phyloP scores from a whole-genome alignment of 1,140 invertebrate genomes.

The Lepidotrigona ventralis region DNA sequence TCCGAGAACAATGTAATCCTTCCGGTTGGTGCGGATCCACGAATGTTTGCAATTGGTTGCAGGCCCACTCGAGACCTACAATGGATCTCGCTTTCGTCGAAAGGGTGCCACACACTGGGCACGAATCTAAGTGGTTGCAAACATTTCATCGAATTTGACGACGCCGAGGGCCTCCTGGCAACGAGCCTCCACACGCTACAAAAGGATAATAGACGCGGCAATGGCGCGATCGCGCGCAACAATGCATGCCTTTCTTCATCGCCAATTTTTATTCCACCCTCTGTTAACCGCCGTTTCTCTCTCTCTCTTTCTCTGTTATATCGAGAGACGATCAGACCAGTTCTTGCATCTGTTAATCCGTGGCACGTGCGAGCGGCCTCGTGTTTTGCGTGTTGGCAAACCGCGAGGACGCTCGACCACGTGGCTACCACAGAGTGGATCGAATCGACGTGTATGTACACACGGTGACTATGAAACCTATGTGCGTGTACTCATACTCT shows the following conservation, averaged over 20 bases:
- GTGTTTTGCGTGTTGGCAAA: background rate
- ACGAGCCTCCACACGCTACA: background rate
- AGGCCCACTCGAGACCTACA: slow-evolving; percentile 1
- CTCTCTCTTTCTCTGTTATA: background rate
- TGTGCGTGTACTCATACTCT: no score
- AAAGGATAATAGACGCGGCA: slow-evolving; percentile 41
- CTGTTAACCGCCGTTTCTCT: slow-evolving; percentile 29
- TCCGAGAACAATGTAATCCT: slow-evolving; percentile 35
- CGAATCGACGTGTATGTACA: background rate
- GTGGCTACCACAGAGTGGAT: slow-evolving; percentile 7
- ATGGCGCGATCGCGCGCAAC: slow-evolving; percentile 39
- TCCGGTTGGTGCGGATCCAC: slow-evolving; percentile 24
- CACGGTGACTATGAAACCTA: background rate
- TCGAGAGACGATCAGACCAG: background rate
- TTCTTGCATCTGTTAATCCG: slow-evolving; percentile 33
- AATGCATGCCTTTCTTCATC: slow-evolving; percentile 29
- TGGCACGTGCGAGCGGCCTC: slow-evolving; percentile 18
- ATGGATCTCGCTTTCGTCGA: slow-evolving; percentile 3
- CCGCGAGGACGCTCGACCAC: slow-evolving; percentile 32
- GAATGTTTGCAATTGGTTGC: slow-evolving; percentile 51
- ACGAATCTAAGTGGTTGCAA: slow-evolving; percentile 30
- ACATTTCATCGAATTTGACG: slow-evolving; percentile 50
- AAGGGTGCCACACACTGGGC: slow-evolving; percentile 24
- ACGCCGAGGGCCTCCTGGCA: slow-evolving; percentile 25
- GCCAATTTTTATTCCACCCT: background rate